Evolutionary conservation across 92 coral and sea anemone genomes (phyloP), one percentile per base, ranked within the genome.

Genomic region (Desmophyllum pertusum): DNA sequence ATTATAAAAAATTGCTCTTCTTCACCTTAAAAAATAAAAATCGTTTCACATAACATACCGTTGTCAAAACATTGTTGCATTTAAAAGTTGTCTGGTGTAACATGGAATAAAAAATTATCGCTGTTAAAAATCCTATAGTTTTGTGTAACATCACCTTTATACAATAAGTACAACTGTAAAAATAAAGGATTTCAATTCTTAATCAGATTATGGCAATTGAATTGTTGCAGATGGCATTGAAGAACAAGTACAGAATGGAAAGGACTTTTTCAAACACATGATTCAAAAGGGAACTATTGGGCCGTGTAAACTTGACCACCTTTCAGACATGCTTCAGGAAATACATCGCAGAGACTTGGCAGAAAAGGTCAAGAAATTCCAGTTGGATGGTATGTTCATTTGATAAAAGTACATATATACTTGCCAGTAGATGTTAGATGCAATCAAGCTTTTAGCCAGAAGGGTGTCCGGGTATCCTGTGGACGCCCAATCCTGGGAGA

Each of bases 271-370:
- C 39, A 84, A 79, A 27, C 79, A 90, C 79, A 59, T 96, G 71
- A 82, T 88, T 37, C 84, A 81, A 41, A 19, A 48, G 59, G 90
- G 94, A 36, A 65, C 48, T 36, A 85, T 96, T 45, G 81, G 92
- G 6, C 82, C 91, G 13, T 41, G 81, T 39, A 75, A 89, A 43
- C 50, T 92, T 38, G 68, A 65, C 80, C 79, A 76, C 33, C 79
- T 96, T 35, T 48, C 53, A 38, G 93, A 90, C 10, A 74, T 90
- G 81, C 86, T 96, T 19, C 39, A 21, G 14, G 88, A 83, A 51
- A 90, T 96, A 2, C 91, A 92, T 78, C 81, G 98, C 68, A 83
- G 66, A 76, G 98, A 96, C 57, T 83, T 96, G 79, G 75, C 90
- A n/a, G 79, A 66, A 31, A 94, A 85, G 80, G 91, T 96, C 52